Evolutionary conservation across 2,113 vertebrate genomes (phyloP).

Genomic region (Ammodytes marinus): DNA sequence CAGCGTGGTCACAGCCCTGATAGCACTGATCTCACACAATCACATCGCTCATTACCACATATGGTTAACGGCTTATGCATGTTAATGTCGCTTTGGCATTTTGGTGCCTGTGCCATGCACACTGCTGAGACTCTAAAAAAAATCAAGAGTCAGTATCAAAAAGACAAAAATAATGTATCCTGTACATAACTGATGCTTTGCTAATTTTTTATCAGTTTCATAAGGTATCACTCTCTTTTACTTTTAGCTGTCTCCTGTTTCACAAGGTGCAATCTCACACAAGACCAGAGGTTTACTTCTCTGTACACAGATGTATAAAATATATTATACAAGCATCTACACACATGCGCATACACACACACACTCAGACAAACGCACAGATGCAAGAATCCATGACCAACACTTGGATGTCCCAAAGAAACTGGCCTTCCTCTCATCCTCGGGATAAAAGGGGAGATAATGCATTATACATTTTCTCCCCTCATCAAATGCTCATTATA

Average conservation of each 20-base stretch:
- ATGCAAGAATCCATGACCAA: constrained; percentile 63
- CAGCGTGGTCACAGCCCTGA: constrained; percentile 40
- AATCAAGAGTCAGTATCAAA: not conserved
- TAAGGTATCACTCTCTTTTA: constrained; percentile 15
- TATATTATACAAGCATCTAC: constrained; percentile 19
- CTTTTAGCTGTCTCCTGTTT: constrained; percentile 3
- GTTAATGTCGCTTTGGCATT: constrained; percentile 28
- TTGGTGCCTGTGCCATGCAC: not conserved
- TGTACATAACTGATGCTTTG: not conserved
- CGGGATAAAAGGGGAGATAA: constrained; percentile 69
- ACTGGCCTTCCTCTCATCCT: constrained; percentile 68
- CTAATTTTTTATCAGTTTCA: not conserved
- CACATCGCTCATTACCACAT: constrained; percentile 50
- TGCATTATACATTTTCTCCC: constrained; percentile 72
- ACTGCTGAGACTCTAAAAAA: not conserved
- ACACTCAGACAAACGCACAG: constrained; percentile 48
- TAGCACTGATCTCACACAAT: constrained; percentile 61
- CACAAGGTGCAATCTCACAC: constrained; percentile 5
- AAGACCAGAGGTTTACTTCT: constrained; percentile 8
- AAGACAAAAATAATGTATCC: not conserved
- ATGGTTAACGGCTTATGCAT: constrained; percentile 33
- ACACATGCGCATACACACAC: not conserved
- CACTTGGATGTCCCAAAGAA: constrained; percentile 74
- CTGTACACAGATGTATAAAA: constrained; percentile 12
- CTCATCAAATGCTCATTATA: constrained; percentile 69